phyloP scores from a whole-genome alignment of 2,113 vertebrate genomes.

The Calyptomena viridis region DNA sequence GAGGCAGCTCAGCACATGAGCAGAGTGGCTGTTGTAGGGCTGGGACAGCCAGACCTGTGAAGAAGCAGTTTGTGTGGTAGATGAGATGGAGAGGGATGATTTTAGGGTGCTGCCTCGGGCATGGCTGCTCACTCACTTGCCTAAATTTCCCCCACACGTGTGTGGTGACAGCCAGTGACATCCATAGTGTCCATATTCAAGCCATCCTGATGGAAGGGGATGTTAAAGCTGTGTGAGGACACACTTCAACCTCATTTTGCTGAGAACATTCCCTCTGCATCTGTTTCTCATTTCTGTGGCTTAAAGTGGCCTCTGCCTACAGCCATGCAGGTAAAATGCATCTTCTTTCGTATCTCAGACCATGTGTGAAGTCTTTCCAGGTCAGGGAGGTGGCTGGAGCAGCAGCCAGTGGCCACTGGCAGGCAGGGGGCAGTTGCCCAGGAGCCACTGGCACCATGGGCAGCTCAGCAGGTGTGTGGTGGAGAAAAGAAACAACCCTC shows the following conservation, averaged over 20 bases:
- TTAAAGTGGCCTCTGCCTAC: background rate
- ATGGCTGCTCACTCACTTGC: background rate
- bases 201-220: background rate
- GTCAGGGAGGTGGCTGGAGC: background rate
- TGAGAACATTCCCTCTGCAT: background rate
- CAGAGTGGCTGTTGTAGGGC: background rate
- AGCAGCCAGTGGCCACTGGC: background rate
- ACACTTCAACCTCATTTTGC: background rate
- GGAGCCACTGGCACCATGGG: background rate
- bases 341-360: background rate
- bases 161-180: background rate
- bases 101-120: background rate
- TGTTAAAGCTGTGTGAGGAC: background rate
- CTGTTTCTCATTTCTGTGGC: background rate
- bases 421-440: background rate
- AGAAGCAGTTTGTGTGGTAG: background rate
- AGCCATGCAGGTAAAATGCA: background rate
- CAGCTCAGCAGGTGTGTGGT: background rate
- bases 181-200: background rate
- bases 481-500: background rate
- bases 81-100: background rate
- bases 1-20: background rate
- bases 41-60: background rate
- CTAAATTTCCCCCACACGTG: background rate
- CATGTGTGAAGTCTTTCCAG: rapidly evolving